Base-by-base conservation (phyloP, 1,140 invertebrate species). In the Cydia splendana region DNA sequence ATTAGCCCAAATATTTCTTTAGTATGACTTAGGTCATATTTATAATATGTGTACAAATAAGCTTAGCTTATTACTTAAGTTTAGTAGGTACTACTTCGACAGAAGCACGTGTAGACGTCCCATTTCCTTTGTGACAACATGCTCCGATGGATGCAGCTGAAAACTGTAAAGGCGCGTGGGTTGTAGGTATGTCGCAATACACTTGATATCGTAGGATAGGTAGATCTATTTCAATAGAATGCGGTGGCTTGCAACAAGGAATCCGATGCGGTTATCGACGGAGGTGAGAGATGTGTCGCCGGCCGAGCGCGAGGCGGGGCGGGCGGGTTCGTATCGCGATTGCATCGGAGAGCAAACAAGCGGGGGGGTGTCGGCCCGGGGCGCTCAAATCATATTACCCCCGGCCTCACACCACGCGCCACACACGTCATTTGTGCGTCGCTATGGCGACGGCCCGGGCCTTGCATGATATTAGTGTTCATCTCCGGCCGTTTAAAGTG, bases 381-480 rank as follows among this genome's bases (percentile, higher is more conserved):
- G 79, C 83, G 89, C 85, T 90, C 88, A 91, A 91, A 91, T 91
- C 89, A 92, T 92, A 91, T 91, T 91, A 92, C 89, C 89, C 88
- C 88, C 86, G 78, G 82, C 83, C 87, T 85, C 88, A 87, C 86
- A 87, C 89, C 83, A 81, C 81, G 76, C 85, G 78, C 85, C 87
- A 84, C 88, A 90, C 90, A 89, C 90, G 88, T 88, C 88, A 88
- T 88, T 85, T 88, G 88, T 87, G 88, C 90, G 90, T 92, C 86
- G 88, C 90, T 87, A 92, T 92, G 89, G 89, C 88, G 89, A 92
- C 91, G 90, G 91, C 89, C 89, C 89, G 89, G 90, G 89, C 86
- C 90, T 85, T 91, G 91, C 91, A 92, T 92, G 88, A 92, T 92
- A 92, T 92, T 92, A 92, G 90, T 90, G 87, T 87, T 91, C 90